Evolutionary conservation across 2,113 vertebrate genomes (phyloP), one percentile per base, ranked within the genome.

Genomic region (Oenanthe oenanthe): DNA sequence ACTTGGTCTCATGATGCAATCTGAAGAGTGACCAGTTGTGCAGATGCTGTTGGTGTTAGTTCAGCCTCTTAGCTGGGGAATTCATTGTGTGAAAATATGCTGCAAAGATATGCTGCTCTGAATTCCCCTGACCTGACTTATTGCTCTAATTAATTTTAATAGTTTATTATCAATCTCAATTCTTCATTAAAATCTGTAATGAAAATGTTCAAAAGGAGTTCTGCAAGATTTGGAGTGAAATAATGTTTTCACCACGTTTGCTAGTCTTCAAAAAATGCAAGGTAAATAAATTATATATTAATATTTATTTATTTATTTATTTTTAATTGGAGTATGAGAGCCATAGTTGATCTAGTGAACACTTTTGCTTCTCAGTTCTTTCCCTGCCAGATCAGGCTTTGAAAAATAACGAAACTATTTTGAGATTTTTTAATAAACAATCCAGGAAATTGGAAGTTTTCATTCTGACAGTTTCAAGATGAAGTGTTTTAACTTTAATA

Each of bases 351-450:
- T 54, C 24, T 28, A 65, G 18, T 4, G 9, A 72, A 45, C 5
- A 63, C 28, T 43, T 75, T 85, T 76, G 3, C 17, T 77, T 72
- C 31, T 93, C 3, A 12, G 5, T 42, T 58, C 63, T 88, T 85
- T 68, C 17, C 12, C 14, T 94, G 53, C 9, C 29, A 20, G 29
- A 31, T 10, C 4, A 7, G 47, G 14, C 32, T 90, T 93, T 88
- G 73, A 82, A 89, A 88, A 90, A 61, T n/a, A 42, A 26, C 4
- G 3, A 71, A 60, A 74, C 82, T 66, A 76, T 88, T 89, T 58
- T 76, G 58, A 83, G 75, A 62, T 88, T 96, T 96, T 96, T 96
- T 93, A 93, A 94, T 93, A 93, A 76, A 93, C 78, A 90, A 29
- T 58, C 18, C 90, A 93, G 94, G 92, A 97, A 95, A 95, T 90